These are phyloP conservation scores for Ormyrus labotus DNA, from an alignment of 2,888 invertebrate genomes.

Conservation along the genomic window DNA sequence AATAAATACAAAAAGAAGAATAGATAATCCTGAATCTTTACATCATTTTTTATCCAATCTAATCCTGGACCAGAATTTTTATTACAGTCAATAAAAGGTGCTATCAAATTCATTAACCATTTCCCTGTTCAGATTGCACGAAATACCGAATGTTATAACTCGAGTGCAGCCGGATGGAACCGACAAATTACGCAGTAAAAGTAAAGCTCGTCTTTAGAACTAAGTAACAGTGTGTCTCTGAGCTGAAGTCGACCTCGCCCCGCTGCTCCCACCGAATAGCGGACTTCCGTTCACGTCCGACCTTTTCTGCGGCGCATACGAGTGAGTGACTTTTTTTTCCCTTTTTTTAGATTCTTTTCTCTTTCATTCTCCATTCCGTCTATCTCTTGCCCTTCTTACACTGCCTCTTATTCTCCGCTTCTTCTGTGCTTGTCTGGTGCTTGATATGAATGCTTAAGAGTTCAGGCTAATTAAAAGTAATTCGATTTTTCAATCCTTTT, in stretches of 20 bases:
- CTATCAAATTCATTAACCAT: slow-evolving; percentile 20
- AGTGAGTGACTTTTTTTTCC: background rate
- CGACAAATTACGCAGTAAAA: slow-evolving; percentile 34
- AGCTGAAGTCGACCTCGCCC: background rate
- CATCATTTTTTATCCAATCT: no score
- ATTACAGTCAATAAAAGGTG: no score
- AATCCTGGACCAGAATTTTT: no score
- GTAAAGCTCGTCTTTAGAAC: slow-evolving; percentile 36
- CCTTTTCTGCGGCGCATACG: slow-evolving; percentile 10
- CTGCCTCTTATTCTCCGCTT: background rate
- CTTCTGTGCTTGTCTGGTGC: no score
- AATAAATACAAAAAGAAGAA: no score
- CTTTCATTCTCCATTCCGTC: background rate
- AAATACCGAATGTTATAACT: slow-evolving; percentile 20
- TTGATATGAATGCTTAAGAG: no score
- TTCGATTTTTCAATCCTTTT: no score
- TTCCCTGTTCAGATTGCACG: background rate
- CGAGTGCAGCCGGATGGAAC: background rate
- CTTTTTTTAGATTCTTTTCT: background rate
- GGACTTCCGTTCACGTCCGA: slow-evolving; percentile 36
- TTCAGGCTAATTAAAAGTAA: no score
- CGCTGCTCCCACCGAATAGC: background rate
- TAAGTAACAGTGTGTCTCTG: slow-evolving; percentile 3
- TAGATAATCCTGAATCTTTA: no score
- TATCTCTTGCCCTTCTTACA: background rate